phyloP scores from a whole-genome alignment of 2,113 vertebrate genomes.

The Ceuthmochares aereus region DNA sequence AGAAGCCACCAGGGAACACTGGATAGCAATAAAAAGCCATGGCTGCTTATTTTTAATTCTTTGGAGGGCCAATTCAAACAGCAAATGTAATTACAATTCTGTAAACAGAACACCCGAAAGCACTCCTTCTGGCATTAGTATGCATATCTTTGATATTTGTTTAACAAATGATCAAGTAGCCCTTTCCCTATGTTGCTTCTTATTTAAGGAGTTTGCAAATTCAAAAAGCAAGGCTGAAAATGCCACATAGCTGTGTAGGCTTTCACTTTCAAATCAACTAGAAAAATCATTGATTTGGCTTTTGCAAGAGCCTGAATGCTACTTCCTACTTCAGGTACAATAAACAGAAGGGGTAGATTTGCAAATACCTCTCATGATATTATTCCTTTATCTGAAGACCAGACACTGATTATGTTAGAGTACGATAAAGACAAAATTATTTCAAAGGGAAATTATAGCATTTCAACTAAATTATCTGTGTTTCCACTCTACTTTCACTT shows the following conservation, averaged over 20 bases:
- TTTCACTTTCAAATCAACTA: background rate
- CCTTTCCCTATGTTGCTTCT: conserved; percentile 45
- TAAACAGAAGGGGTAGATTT: background rate
- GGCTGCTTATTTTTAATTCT: conserved; percentile 66
- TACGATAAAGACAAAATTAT: background rate
- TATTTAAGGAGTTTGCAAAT: conserved; percentile 43
- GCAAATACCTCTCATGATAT: background rate
- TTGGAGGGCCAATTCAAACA: conserved; percentile 71
- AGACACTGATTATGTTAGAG: background rate
- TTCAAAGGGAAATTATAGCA: background rate
- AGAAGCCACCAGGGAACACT: conserved; percentile 57
- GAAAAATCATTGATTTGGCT: background rate
- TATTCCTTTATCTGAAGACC: background rate
- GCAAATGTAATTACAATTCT: conserved; percentile 76
- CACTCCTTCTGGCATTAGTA: conserved; percentile 65
- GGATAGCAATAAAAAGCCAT: conserved; percentile 50
- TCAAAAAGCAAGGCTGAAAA: background rate
- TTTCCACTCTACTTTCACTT: background rate
- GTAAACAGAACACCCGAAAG: conserved; percentile 71
- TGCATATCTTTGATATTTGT: conserved; percentile 66
- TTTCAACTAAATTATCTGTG: background rate
- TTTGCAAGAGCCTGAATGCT: background rate
- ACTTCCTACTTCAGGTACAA: background rate
- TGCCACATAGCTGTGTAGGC: background rate
- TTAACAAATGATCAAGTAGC: conserved; percentile 66